Conservation (phyloP, 2,113 vertebrate genomes). For the Vanacampus margaritifer region DNA sequence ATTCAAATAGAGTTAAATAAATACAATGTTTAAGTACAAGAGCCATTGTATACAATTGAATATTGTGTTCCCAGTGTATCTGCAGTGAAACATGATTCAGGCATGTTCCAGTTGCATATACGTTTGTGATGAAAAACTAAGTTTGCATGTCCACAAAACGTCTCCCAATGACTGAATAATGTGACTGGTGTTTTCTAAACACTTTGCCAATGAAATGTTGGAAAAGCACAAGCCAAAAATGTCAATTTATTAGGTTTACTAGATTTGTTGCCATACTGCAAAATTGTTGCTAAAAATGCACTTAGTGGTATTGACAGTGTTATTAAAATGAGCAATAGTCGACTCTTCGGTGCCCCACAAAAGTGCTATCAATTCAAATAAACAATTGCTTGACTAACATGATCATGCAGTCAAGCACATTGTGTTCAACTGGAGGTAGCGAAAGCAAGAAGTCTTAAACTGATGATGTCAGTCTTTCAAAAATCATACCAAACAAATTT, state of each 20-base stretch:
- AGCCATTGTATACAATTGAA: conserved; percentile 36
- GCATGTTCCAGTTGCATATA: conserved; percentile 51
- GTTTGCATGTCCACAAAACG: conserved; percentile 7
- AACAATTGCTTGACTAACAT: conserved; percentile 6
- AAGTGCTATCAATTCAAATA: conserved; percentile 8
- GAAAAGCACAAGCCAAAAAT: background rate
- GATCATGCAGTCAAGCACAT: conserved; percentile 13
- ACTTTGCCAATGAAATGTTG: conserved; percentile 6
- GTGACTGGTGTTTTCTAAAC: background rate
- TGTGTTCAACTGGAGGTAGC: conserved; percentile 23
- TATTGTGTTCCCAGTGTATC: conserved; percentile 36
- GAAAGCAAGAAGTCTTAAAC: conserved; percentile 14
- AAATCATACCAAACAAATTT: conserved; percentile 17
- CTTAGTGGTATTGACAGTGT: conserved; percentile 45
- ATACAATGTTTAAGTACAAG: conserved; percentile 15
- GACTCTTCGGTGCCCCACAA: conserved; percentile 16
- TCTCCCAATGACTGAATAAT: conserved; percentile 7
- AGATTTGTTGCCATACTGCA: conserved; percentile 24
- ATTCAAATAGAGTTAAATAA: conserved; percentile 18
- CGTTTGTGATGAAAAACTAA: conserved; percentile 5
- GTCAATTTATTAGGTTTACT: conserved; percentile 1
- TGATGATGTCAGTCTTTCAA: conserved; percentile 1
- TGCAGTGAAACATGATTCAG: conserved; percentile 42
- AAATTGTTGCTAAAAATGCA: conserved; percentile 51
- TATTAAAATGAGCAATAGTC: conserved; percentile 1